Percentiles rank a stretch among this genome's conserved stretches.
These are phyloP conservation scores for Sebastolobus alascanus DNA, from an alignment of 2,797 vertebrate genomes.

Conservation along the genomic window DNA sequence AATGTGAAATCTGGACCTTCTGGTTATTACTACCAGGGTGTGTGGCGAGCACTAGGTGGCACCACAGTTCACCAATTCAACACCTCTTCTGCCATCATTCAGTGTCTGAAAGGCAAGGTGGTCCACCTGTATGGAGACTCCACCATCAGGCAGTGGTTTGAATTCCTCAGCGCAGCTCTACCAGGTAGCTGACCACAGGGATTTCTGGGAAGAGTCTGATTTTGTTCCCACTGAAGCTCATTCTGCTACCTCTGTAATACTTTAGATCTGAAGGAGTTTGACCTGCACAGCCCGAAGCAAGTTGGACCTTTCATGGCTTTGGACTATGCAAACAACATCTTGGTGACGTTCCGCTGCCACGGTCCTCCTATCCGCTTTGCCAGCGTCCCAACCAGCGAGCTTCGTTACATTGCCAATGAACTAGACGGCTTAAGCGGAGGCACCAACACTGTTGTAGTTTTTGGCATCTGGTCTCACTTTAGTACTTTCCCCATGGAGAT, in stretches of 20 bases:
- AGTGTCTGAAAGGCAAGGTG: constrained; percentile 90
- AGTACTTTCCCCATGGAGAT: constrained; percentile 91
- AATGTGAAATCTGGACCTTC: constrained; percentile 67
- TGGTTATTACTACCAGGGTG: constrained; percentile 89
- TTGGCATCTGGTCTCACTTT: constrained; percentile 94
- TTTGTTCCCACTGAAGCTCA: neutral
- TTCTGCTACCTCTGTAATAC: neutral
- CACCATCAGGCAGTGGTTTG: constrained; percentile 94
- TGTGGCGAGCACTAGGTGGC: constrained; percentile 84
- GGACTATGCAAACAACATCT: constrained; percentile 87
- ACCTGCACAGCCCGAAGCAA: constrained; percentile 88
- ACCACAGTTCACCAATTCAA: constrained; percentile 86
- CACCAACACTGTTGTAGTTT: constrained; percentile 85
- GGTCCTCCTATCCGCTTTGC: constrained; percentile 91
- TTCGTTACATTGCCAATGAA: constrained; percentile 92
- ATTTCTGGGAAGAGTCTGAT: neutral
- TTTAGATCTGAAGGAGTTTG: constrained; percentile 89
- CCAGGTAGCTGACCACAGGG: constrained; percentile 82
- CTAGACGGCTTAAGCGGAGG: constrained; percentile 89
- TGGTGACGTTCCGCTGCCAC: constrained; percentile 89
- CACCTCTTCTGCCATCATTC: constrained; percentile 81
- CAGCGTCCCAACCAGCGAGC: constrained; percentile 81
- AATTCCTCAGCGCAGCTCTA: constrained; percentile 86
- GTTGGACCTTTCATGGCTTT: constrained; percentile 90
- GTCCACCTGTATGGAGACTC: constrained; percentile 93